Percentiles rank a stretch among this genome's conserved stretches.
phyloP scores from a whole-genome alignment of 64 coral and sea anemone species.

The Montipora cactus region DNA sequence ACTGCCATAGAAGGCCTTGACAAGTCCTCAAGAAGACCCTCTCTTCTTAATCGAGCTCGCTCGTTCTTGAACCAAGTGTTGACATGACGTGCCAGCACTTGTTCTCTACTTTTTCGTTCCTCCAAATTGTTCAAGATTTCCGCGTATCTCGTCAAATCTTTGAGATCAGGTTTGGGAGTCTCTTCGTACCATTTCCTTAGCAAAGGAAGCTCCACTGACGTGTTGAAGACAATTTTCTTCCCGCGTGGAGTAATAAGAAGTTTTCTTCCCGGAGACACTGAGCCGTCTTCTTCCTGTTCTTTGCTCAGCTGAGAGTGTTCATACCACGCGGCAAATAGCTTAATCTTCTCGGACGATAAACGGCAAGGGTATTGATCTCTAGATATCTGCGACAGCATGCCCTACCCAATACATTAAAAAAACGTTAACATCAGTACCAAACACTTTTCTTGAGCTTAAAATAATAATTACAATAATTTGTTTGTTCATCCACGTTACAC shows the following conservation, averaged over 20 bases:
- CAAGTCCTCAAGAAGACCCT: constrained; percentile 83
- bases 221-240: constrained; percentile 97
- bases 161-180: constrained; percentile 82
- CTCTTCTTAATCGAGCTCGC: constrained; percentile 84
- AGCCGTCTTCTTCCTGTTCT: constrained; percentile 70
- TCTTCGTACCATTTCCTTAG: constrained; percentile 89
- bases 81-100: constrained; percentile 84
- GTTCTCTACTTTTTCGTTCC: constrained; percentile 77
- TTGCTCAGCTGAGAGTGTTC: constrained; percentile 79
- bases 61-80: constrained; percentile 99
- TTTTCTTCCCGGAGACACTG: constrained; percentile 59
- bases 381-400: constrained; percentile 98
- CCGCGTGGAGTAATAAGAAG: constrained; percentile 69
- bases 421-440: background rate
- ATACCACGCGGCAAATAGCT: constrained; percentile 94
- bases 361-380: constrained; percentile 95
- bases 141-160: constrained; percentile 82
- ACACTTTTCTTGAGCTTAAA: too few relatives aligned
- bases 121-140: constrained; percentile 87
- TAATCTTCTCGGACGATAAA: constrained; percentile 90
- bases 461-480: too few relatives aligned
- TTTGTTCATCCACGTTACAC: too few relatives aligned
- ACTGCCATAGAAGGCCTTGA: constrained; percentile 87
- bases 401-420: constrained; percentile 38
- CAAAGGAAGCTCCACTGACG: constrained; percentile 83